A percentile compares a stretch with the other conserved stretches of the same genome.
phyloP scores from a whole-genome alignment of 2,113 vertebrate species.

The Sus scrofa region DNA sequence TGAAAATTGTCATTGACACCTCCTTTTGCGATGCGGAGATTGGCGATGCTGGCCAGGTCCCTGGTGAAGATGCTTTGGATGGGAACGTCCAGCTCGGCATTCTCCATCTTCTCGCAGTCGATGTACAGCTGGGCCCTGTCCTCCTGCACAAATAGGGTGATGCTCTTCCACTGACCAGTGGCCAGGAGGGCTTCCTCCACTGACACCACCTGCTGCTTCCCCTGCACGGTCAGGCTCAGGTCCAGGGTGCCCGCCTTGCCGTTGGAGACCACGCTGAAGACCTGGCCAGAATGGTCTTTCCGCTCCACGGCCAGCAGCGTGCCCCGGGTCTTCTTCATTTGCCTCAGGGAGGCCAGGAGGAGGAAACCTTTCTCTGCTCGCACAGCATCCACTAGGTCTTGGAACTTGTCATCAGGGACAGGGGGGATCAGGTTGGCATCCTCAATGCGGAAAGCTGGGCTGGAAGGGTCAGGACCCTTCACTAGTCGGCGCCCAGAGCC shows the following conservation, averaged over 20 bases:
- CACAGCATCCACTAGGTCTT: slow-evolving; percentile 96
- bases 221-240: slow-evolving; percentile 91
- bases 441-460: slow-evolving; percentile 96
- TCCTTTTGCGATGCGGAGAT: slow-evolving; percentile 94
- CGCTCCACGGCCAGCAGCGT: slow-evolving; percentile 94
- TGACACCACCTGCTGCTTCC: slow-evolving; percentile 93
- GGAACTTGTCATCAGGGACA: slow-evolving; percentile 93
- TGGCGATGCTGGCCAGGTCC: slow-evolving; percentile 91
- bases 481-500: slow-evolving; percentile 92
- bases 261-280: slow-evolving; percentile 97
- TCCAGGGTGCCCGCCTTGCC: slow-evolving; percentile 96
- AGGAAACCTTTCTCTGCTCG: slow-evolving; percentile 96
- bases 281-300: slow-evolving; percentile 92
- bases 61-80: slow-evolving; percentile 94
- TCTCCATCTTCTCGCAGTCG: slow-evolving; percentile 96
- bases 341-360: slow-evolving; percentile 94
- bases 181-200: slow-evolving; percentile 95
- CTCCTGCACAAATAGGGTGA: slow-evolving; percentile 97
- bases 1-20: slow-evolving; percentile 94
- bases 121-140: slow-evolving; percentile 96
- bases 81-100: slow-evolving; percentile 93
- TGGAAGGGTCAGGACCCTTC: slow-evolving; percentile 94
- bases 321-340: slow-evolving; percentile 93
- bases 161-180: slow-evolving; percentile 96
- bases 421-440: slow-evolving; percentile 95